These are phyloP conservation scores for Microcaecilia unicolor DNA, from an alignment of 2,797 vertebrate species.

Conservation along the genomic window DNA sequence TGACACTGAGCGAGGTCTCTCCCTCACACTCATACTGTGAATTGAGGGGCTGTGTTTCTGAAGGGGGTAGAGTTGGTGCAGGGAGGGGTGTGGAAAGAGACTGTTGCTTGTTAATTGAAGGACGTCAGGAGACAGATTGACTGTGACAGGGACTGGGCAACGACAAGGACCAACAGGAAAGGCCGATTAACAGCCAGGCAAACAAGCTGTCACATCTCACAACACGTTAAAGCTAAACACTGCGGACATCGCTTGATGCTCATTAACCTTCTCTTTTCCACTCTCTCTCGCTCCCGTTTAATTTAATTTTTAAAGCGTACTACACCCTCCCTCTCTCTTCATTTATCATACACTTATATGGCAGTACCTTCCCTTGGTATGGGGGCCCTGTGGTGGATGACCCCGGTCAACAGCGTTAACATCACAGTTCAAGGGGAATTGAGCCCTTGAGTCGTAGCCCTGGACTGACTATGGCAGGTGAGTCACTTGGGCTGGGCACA, in stretches of 20 bases:
- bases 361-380: no score
- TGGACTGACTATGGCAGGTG: no score
- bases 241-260: slow-evolving; percentile 7
- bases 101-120: slow-evolving; percentile 64
- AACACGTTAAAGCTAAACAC: slow-evolving; percentile 44
- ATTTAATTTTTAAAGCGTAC: slow-evolving; percentile 10
- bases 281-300: slow-evolving; percentile 8
- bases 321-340: neutral
- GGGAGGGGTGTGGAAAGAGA: slow-evolving; percentile 2
- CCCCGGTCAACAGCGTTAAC: no score
- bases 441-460: no score
- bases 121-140: slow-evolving; percentile 81
- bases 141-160: slow-evolving; percentile 81
- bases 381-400: no score
- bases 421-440: no score
- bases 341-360: no score
- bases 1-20: slow-evolving; percentile 48
- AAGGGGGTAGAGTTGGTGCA: neutral
- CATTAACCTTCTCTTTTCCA: slow-evolving; percentile 2
- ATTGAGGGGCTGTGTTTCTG: neutral
- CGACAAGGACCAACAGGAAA: slow-evolving; percentile 77
- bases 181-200: slow-evolving; percentile 69
- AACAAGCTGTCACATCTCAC: slow-evolving; percentile 88
- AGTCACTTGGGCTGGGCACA: no score
- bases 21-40: neutral